phyloP scores from a whole-genome alignment of 2,113 vertebrate genomes.

The Rallus limicola region DNA sequence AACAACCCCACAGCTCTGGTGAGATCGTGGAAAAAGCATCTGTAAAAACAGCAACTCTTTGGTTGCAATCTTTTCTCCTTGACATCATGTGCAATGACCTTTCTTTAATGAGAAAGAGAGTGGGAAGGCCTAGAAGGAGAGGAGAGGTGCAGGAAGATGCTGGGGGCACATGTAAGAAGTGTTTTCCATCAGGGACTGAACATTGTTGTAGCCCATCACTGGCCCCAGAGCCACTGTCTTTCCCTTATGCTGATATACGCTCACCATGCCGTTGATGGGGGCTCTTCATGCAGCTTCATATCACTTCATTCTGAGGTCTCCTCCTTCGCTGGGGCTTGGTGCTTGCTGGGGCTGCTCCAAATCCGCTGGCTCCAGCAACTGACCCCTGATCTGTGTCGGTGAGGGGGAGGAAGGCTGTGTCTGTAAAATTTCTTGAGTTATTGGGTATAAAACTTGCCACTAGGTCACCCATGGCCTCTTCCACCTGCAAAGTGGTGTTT shows the following conservation, averaged over 20 bases:
- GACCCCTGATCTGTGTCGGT: neutral
- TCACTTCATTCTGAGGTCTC: neutral
- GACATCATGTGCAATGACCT: neutral
- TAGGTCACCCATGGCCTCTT: neutral
- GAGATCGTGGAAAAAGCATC: neutral
- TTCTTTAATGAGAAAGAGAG: neutral
- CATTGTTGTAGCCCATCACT: accelerated
- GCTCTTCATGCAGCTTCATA: neutral
- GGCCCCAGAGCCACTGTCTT: neutral
- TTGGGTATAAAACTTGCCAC: neutral
- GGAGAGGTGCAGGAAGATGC: neutral
- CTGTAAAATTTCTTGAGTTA: neutral
- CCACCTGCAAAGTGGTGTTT: neutral
- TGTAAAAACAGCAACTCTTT: neutral
- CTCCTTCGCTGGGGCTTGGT: accelerated
- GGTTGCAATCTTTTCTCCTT: neutral
- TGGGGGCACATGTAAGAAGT: neutral
- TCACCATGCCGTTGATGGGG: neutral
- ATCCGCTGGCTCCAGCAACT: neutral
- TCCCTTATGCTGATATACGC: neutral
- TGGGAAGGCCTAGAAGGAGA: neutral
- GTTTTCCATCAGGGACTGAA: neutral
- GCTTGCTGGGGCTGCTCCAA: neutral
- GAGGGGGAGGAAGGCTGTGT: neutral
- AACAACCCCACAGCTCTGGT: neutral